Percentiles rank a stretch among this genome's conserved stretches.
Evolutionary conservation across 2,888 invertebrate species (phyloP).

Genomic region (Acanthosepion esculentum): DNA sequence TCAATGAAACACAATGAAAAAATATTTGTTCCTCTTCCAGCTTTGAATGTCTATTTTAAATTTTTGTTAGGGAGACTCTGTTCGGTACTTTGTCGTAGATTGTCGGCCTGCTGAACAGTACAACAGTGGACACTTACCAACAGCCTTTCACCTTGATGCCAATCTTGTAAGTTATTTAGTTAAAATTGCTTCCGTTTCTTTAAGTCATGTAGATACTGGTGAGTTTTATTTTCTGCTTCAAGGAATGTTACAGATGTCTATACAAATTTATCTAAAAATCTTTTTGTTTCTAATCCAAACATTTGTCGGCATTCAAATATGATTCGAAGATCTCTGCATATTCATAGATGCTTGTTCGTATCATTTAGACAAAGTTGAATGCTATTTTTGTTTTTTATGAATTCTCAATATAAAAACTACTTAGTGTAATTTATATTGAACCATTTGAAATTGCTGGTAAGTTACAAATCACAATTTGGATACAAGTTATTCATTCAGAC

Average conservation of each 20-base stretch:
- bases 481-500: too few species aligned
- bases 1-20: background rate
- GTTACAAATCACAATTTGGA: too few species aligned
- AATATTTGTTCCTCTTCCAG: background rate
- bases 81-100: slow-evolving; percentile 94
- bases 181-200: background rate
- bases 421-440: too few species aligned
- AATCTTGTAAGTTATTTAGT: slow-evolving; percentile 80
- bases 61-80: slow-evolving; percentile 65
- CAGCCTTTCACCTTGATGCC: slow-evolving; percentile 98
- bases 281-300: too few species aligned
- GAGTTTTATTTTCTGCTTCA: background rate
- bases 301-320: too few species aligned
- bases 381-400: too few species aligned
- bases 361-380: too few species aligned
- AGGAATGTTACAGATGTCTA: background rate
- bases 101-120: slow-evolving; percentile 97
- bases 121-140: slow-evolving; percentile 95
- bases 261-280: background rate
- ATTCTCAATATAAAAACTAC: too few species aligned
- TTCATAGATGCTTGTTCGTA: too few species aligned
- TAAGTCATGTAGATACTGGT: background rate
- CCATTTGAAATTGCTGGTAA: too few species aligned
- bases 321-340: too few species aligned
- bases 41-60: background rate